Base-by-base conservation (phyloP, 64 coral and sea anemone species). In the Stylophora pistillata region DNA sequence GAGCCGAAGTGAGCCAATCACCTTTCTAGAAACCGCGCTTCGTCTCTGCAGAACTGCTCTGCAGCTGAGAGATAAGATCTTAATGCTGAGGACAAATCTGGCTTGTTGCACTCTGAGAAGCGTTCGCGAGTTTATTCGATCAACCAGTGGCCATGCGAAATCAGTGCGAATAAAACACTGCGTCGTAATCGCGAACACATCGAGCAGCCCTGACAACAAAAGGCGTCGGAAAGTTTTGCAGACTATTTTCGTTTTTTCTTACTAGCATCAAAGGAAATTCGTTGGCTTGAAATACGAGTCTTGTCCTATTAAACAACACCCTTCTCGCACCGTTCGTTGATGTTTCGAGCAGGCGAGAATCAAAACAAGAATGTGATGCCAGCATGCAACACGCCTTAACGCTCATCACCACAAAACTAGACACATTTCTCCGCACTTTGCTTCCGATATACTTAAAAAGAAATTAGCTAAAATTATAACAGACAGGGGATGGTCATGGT, bases 331-430 rank as follows among this genome's bases (percentile, higher is more conserved):
- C 53, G 53, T 18, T 68, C 80, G 62, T 84, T 68, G 80, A 33
- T 84, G 60, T 84, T 69, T 69, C 65, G 61, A 68, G 64, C 64
- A n/a, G 18, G 53, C 61, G 17, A 27, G 58, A 84, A 84, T 84
- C 80, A 84, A 84, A 84, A 71, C 80, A 84, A 68, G 37, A 5
- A 25, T 23, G 31, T 34, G 62, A 84, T 84, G 80, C 80, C 58
- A 84, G 34, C 20, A 47, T 47, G 37, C 37, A 84, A 70, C 60
- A 69, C 60, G 37, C 78, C 80, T 84, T 27, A 10, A 84, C 20
- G 53, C 17, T 33, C 12, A 21, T 64, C 56, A 27, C 29, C 20
- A 9, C 26, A 23, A 7, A 30, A 65, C 41, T 10, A n/a, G 21
- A 70, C 11, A 47, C 21, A 26, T 69, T 53, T 69, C 17, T 23